These are phyloP conservation scores for Excalfactoria chinensis DNA, from an alignment of 2,113 vertebrate genomes.

Conservation along the genomic window DNA sequence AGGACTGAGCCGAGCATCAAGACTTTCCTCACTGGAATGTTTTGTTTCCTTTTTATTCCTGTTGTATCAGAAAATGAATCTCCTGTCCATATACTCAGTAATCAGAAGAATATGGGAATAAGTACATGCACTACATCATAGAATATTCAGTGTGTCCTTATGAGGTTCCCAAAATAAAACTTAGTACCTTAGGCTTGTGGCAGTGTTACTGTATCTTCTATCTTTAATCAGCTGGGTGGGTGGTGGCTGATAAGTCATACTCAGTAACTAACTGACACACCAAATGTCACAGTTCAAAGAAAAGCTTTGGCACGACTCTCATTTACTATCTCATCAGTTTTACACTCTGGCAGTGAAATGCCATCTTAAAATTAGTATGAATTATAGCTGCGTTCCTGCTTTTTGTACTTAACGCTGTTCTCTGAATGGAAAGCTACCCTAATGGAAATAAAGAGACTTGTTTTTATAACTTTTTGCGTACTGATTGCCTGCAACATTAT, in stretches of 20 bases:
- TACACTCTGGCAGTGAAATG: conserved; percentile 27
- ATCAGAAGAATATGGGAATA: background rate
- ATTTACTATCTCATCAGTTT: conserved; percentile 44
- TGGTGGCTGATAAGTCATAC: conserved; percentile 59
- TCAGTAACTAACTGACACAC: conserved; percentile 38
- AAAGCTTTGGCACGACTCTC: conserved; percentile 35
- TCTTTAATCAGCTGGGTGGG: conserved; percentile 49
- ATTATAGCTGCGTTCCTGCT: background rate
- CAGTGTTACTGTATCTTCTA: conserved; percentile 26
- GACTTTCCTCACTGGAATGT: background rate
- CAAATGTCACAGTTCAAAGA: conserved; percentile 49
- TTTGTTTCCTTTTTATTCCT: background rate
- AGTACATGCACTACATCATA: background rate
- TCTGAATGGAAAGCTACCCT: background rate
- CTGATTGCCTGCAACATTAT: background rate
- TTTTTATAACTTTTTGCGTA: background rate
- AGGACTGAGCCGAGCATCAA: background rate
- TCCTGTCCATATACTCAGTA: background rate
- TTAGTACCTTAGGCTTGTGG: background rate
- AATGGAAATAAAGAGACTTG: background rate
- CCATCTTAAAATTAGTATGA: conserved; percentile 23
- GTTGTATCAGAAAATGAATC: background rate
- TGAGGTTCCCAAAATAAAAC: background rate
- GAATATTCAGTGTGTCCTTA: background rate
- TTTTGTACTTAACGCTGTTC: background rate